Percentiles rank a stretch among this genome's conserved stretches.
Evolutionary conservation across 2,888 invertebrate species (phyloP).

Genomic region (Eristalis tenax): DNA sequence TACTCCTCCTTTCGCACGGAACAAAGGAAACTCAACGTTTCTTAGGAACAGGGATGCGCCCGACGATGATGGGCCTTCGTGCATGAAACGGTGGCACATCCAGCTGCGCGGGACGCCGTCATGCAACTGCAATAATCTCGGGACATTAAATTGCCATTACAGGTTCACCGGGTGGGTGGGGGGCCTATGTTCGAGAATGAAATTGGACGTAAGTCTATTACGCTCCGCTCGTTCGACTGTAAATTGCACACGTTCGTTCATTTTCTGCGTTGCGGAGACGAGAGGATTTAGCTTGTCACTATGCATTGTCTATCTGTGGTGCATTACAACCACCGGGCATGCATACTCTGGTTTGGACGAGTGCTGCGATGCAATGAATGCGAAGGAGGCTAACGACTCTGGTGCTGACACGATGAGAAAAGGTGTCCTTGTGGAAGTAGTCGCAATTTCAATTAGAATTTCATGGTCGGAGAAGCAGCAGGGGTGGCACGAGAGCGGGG

Average conservation of each 20-base stretch:
- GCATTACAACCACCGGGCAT: background rate
- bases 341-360: conserved; percentile 10
- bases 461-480: too few relatives aligned
- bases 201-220: conserved; percentile 32
- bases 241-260: conserved; percentile 19
- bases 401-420: background rate
- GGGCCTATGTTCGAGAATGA: background rate
- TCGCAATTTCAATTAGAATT: too few relatives aligned
- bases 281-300: background rate
- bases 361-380: background rate
- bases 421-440: too few relatives aligned
- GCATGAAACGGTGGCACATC: background rate
- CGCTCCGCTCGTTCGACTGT: conserved; percentile 22
- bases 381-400: conserved; percentile 4
- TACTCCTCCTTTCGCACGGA: conserved; percentile 3
- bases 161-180: background rate
- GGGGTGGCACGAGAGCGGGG: too few relatives aligned
- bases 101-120: background rate
- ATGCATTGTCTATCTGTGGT: background rate
- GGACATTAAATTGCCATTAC: conserved; percentile 59
- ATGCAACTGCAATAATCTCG: conserved; percentile 27
- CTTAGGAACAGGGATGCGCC: conserved; percentile 9
- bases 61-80: conserved; percentile 20
- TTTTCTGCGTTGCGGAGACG: background rate
- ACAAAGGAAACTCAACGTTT: conserved; percentile 14